Base-by-base conservation (phyloP, 2,888 invertebrate genomes). In the Campoletis raptor region DNA sequence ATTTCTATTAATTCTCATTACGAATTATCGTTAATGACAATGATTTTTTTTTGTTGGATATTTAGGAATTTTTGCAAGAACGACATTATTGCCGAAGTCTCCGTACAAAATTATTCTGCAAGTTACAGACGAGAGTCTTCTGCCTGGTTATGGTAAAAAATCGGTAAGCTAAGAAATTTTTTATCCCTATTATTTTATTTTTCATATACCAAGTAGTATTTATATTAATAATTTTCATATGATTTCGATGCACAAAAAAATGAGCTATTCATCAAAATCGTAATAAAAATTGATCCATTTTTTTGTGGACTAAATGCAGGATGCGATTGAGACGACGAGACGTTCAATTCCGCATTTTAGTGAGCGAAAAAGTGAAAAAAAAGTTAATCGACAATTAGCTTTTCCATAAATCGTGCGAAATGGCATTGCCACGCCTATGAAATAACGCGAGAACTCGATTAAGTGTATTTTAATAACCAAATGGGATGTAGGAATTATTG, bases 41-140 rank as follows among this genome's bases (percentile, higher is more conserved):
- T 24, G 30, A 10, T 2, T 42, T 69, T 40, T 40, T 21, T 18
- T n/a, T n/a, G 0, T 45, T 30, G 40, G 10, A 45, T 66, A 30
- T 81, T 67, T n/a, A 48, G 94, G 90, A 81, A 91, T 94, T 48
- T 91, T 87, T 78, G 90, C 93, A 3, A 92, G 89, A 79, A 94
- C 92, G 15, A 94, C 93, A 4, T 87, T 93, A 1, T 88, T 94
- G 18, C 94, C 94, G n/a, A 92, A 92, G 79, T 94, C 94, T 12
- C 95, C 95, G 2, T 96, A 96, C 90, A 95, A 94, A 79, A 94
- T 96, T 54, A 91, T 94, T 0, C 92, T 96, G 64, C 95, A 95
- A 90, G 95, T 96, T 7, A 95, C 93, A 36, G 96, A 96, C 90
- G 94, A 94, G 86, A 94, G 95, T 18, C 92, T 96, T 24, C 91